phyloP scores from a whole-genome alignment of 2,797 vertebrate species.

The Darevskia mixta region DNA sequence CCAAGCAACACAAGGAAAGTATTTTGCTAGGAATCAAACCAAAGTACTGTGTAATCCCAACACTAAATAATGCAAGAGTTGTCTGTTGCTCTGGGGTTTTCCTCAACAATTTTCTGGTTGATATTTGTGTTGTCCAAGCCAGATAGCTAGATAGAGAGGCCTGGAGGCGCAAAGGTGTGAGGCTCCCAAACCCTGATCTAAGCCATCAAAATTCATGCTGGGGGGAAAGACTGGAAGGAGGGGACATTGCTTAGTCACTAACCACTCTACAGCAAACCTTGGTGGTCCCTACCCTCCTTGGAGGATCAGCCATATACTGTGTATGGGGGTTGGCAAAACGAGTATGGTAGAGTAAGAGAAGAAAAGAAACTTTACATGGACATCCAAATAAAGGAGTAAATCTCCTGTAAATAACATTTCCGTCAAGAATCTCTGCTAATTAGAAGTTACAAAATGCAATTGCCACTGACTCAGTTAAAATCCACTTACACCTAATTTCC shows the following conservation, averaged over 20 bases:
- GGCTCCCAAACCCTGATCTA: too few species aligned
- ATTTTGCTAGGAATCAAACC: too few species aligned
- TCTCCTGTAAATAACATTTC: constrained; percentile 61
- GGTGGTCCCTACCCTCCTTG: not conserved
- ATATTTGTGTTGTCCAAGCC: not conserved
- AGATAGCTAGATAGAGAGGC: not conserved
- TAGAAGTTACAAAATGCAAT: constrained; percentile 68
- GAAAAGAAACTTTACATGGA: constrained; percentile 24
- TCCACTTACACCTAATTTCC: constrained; percentile 66
- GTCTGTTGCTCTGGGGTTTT: not conserved
- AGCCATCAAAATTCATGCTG: too few species aligned
- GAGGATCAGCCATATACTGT: not conserved
- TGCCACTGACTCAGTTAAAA: constrained; percentile 67
- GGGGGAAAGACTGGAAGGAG: not conserved
- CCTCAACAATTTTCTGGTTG: not conserved
- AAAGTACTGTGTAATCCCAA: not conserved
- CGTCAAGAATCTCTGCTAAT: constrained; percentile 45
- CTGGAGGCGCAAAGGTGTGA: not conserved
- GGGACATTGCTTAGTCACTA: not conserved
- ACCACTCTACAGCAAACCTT: not conserved
- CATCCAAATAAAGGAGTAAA: constrained; percentile 34
- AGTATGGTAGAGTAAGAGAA: accelerated
- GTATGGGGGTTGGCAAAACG: not conserved
- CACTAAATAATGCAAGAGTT: not conserved
- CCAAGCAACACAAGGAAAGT: not conserved